Conservation (phyloP, 1,140 invertebrate genomes). For the Lasioglossum albipes region DNA sequence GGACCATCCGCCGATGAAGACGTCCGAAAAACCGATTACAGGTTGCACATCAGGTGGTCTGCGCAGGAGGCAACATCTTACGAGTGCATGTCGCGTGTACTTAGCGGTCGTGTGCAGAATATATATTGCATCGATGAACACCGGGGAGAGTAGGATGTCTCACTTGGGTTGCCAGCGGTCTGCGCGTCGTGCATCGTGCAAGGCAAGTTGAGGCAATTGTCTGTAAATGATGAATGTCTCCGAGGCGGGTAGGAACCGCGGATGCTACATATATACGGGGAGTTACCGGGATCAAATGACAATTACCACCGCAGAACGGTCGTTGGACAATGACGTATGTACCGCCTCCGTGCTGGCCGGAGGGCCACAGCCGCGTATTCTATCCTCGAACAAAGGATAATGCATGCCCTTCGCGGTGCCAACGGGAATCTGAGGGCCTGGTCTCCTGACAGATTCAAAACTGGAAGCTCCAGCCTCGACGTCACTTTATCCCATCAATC, state of each 20-base stretch:
- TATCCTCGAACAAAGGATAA: constrained; percentile 67
- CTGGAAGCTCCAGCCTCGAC: neutral
- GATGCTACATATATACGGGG: constrained; percentile 58
- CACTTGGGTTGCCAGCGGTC: constrained; percentile 45
- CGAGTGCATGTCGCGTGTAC: constrained; percentile 21
- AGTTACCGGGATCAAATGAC: constrained; percentile 74
- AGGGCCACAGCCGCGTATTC: constrained; percentile 55
- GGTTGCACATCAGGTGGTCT: neutral
- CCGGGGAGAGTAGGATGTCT: constrained; percentile 33
- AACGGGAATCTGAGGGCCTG: constrained; percentile 34
- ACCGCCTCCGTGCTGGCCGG: constrained; percentile 56
- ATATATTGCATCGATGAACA: constrained; percentile 60
- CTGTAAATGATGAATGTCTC: constrained; percentile 75
- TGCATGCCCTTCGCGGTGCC: constrained; percentile 47
- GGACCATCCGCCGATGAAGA: neutral
- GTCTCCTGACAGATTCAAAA: neutral
- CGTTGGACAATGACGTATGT: constrained; percentile 74
- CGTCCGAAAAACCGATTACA: neutral
- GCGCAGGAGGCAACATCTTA: constrained; percentile 18
- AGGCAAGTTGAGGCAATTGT: constrained; percentile 73
- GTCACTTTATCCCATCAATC: neutral
- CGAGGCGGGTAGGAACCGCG: constrained; percentile 56
- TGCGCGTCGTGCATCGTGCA: constrained; percentile 55
- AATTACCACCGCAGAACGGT: constrained; percentile 72
- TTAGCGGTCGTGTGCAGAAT: constrained; percentile 49